Conservation (phyloP, 2,113 vertebrate species). For the Rhodinocichla rosea region DNA sequence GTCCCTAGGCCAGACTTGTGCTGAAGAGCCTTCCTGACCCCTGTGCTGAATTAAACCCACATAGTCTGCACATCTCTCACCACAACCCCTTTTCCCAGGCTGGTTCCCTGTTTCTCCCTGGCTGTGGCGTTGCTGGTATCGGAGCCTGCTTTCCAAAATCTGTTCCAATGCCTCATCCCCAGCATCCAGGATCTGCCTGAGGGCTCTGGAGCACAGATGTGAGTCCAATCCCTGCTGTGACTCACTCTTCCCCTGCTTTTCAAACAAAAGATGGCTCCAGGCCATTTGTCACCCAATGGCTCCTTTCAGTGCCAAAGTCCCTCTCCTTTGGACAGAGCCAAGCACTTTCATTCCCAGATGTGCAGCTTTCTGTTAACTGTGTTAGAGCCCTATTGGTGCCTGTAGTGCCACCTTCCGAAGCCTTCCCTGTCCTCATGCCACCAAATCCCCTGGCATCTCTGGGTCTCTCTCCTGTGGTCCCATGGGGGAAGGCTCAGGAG, state of each 20-base stretch:
- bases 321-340: background rate
- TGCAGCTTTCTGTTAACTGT: background rate
- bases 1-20: background rate
- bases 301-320: background rate
- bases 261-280: background rate
- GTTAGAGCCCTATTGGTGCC: background rate
- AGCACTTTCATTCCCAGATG: background rate
- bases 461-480: background rate
- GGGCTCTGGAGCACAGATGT: background rate
- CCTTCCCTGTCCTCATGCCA: background rate
- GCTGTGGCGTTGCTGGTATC: accelerated
- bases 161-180: background rate
- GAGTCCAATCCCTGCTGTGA: background rate
- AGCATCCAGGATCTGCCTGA: background rate
- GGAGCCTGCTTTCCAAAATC: background rate
- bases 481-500: background rate
- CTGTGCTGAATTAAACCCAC: background rate
- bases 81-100: background rate
- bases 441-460: background rate
- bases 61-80: accelerated
- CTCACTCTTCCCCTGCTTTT: constrained; percentile 11
- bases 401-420: background rate
- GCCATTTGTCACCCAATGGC: constrained; percentile 12
- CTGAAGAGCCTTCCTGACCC: background rate
- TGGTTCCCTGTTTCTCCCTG: background rate